phyloP scores from a whole-genome alignment of 1,140 invertebrate genomes.

The Meloidogyne exigua region DNA sequence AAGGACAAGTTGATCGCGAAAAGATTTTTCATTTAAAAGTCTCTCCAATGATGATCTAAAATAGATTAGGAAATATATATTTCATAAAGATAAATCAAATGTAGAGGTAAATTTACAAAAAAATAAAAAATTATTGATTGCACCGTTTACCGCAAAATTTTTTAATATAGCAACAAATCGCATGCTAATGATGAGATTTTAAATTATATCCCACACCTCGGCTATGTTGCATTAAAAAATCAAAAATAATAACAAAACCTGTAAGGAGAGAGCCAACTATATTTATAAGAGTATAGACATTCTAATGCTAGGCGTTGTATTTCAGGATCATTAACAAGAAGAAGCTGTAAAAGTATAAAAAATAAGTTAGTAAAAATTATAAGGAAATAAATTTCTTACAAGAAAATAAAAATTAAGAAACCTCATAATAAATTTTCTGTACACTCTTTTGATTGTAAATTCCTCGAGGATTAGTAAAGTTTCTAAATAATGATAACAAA shows the following conservation, averaged over 20 bases:
- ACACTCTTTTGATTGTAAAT: conserved; percentile 28
- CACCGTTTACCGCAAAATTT: background rate
- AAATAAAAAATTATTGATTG: background rate
- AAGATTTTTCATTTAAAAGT: conserved; percentile 3
- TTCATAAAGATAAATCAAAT: background rate
- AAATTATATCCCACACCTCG: background rate
- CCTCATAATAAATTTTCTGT: conserved; percentile 33
- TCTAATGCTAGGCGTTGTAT: conserved; percentile 35
- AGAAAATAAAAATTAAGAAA: background rate
- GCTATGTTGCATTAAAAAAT: conserved; percentile 8
- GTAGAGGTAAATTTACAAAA: background rate
- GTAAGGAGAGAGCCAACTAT: conserved; percentile 33
- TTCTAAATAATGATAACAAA: conserved; percentile 26
- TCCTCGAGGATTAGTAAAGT: conserved; percentile 18
- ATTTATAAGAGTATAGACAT: conserved; percentile 44
- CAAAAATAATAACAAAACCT: background rate
- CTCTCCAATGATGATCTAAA: conserved; percentile 6
- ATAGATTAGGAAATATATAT: background rate
- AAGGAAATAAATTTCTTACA: too few relatives aligned
- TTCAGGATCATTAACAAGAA: conserved; percentile 33
- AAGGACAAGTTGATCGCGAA: conserved; percentile 26
- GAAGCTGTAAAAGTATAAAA: background rate
- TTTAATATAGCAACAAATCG: conserved; percentile 2
- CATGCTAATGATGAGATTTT: background rate
- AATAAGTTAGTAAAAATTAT: too few relatives aligned